phyloP scores from a whole-genome alignment of 2,113 vertebrate species.

The Amblyopsis rosae region DNA sequence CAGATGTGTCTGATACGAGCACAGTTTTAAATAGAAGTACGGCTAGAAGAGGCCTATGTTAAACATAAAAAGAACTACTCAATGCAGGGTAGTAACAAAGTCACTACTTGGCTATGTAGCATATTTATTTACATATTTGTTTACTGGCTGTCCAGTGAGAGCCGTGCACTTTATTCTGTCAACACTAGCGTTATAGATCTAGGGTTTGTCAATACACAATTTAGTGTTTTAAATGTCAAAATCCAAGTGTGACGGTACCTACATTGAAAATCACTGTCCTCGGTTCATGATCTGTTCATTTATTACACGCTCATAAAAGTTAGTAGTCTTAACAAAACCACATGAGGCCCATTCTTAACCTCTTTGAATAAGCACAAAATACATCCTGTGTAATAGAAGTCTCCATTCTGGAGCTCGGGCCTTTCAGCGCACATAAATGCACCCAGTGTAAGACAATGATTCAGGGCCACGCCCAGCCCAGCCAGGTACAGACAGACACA shows the following conservation, averaged over 20 bases:
- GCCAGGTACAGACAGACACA: slow-evolving; percentile 61
- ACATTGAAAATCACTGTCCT: too few species aligned
- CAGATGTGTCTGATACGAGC: neutral
- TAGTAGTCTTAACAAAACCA: neutral
- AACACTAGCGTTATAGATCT: neutral
- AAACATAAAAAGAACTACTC: neutral
- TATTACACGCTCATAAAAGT: slow-evolving; percentile 8
- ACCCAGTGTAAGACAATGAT: slow-evolving; percentile 62
- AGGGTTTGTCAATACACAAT: neutral
- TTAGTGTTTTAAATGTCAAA: neutral
- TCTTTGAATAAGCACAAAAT: slow-evolving; percentile 57
- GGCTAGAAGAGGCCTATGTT: neutral
- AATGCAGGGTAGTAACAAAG: too few species aligned
- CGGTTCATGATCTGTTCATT: neutral
- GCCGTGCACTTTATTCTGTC: neutral
- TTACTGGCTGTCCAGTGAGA: too few species aligned
- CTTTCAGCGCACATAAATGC: slow-evolving; percentile 70
- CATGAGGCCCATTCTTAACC: slow-evolving; percentile 18
- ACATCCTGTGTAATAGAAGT: slow-evolving; percentile 66
- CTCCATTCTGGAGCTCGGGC: slow-evolving; percentile 55
- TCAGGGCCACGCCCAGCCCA: slow-evolving; percentile 62
- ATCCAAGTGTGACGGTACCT: too few species aligned
- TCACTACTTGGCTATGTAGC: neutral
- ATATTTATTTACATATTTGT: too few species aligned
- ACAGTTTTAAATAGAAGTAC: neutral